Evolutionary conservation across 37 sponge, comb jelly and placozoan genomes (phyloP).

Genomic region (Spongilla lacustris): DNA sequence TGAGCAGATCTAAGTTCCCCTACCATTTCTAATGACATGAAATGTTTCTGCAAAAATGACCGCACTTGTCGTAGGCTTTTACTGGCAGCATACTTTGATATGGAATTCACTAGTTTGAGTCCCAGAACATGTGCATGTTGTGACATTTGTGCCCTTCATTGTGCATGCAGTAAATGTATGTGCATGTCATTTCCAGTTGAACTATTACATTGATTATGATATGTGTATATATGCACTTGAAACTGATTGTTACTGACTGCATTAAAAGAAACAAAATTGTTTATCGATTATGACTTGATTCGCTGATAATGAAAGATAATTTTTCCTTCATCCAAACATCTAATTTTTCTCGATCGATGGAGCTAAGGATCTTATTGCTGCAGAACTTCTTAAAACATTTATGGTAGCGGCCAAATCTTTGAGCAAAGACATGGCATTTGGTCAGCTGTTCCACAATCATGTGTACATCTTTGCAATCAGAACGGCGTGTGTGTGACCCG

Average conservation of each 20-base stretch:
- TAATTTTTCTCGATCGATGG: too few relatives aligned
- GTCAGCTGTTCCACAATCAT: not conserved
- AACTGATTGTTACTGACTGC: too few relatives aligned
- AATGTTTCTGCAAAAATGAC: not conserved
- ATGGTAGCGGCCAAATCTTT: not conserved
- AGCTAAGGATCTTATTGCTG: too few relatives aligned
- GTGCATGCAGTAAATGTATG: slow-evolving; percentile 2
- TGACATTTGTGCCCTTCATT: slow-evolving; percentile 6
- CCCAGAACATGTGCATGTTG: slow-evolving; percentile 10
- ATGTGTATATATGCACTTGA: not conserved
- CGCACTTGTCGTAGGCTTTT: slow-evolving; percentile 21
- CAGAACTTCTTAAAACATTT: not conserved
- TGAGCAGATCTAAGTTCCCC: not conserved
- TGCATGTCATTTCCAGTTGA: not conserved
- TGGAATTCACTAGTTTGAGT: not conserved
- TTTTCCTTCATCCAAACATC: not conserved
- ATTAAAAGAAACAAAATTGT: too few relatives aligned
- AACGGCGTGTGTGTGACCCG: not conserved
- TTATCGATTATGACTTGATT: too few relatives aligned
- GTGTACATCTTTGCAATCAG: not conserved
- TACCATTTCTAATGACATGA: not conserved
- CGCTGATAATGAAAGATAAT: too few relatives aligned
- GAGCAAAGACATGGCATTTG: not conserved
- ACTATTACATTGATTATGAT: not conserved
- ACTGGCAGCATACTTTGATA: slow-evolving; percentile 12